Evolutionary conservation across 2,113 vertebrate genomes (phyloP).

Genomic region (Microtus oregoni): DNA sequence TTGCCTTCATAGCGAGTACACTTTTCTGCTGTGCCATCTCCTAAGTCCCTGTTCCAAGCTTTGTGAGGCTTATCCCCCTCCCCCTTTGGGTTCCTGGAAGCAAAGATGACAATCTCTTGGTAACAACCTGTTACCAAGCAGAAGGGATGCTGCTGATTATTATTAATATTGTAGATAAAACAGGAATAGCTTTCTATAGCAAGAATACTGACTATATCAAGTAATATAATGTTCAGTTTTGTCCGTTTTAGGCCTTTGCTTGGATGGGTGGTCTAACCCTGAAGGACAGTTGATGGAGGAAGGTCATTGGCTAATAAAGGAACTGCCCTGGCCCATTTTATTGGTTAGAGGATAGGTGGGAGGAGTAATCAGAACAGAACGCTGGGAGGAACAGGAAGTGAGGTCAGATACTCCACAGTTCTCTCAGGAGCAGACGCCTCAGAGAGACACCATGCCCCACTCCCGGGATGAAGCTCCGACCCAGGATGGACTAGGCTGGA

Average conservation of each 20-base stretch:
- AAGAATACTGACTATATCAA: not conserved
- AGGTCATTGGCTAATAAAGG: no score
- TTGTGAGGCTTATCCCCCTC: not conserved
- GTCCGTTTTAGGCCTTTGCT: slow-evolving; percentile 11
- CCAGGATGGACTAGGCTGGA: no score
- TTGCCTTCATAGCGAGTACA: not conserved
- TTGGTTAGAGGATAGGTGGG: no score
- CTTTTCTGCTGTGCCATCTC: not conserved
- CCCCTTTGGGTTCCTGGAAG: not conserved
- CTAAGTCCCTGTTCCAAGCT: slow-evolving; percentile 8
- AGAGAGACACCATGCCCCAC: no score
- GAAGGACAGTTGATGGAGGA: not conserved
- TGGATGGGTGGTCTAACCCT: not conserved
- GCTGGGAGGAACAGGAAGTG: no score
- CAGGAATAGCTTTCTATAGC: not conserved
- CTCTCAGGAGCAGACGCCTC: no score
- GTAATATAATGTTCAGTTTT: not conserved
- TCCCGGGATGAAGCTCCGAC: no score
- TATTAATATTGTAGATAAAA: not conserved
- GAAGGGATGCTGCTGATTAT: not conserved
- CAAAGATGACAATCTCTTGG: slow-evolving; percentile 15
- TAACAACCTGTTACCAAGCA: slow-evolving; percentile 19
- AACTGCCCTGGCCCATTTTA: no score
- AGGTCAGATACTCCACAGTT: no score
- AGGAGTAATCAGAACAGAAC: no score